These are phyloP conservation scores for Xestia sexstrigata DNA, from an alignment of 2,888 invertebrate species.

Conservation along the genomic window DNA sequence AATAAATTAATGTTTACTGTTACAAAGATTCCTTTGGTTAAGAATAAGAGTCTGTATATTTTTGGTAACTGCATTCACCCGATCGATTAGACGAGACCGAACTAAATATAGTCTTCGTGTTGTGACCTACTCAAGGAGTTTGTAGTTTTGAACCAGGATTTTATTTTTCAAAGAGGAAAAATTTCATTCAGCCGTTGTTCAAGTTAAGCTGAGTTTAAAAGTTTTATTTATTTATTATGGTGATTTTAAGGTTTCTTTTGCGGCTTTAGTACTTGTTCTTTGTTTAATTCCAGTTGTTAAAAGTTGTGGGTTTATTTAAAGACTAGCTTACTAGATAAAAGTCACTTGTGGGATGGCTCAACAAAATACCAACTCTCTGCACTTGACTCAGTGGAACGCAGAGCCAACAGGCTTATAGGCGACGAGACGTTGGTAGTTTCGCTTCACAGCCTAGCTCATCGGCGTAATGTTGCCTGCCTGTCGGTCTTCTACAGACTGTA, in stretches of 20 bases:
- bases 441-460: no score
- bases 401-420: no score
- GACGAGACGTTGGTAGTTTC: no score
- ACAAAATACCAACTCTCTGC: no score
- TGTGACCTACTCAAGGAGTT: slow-evolving; percentile 71
- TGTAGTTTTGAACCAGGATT: slow-evolving; percentile 16
- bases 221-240: neutral
- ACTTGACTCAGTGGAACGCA: no score
- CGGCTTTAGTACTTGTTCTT: neutral
- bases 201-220: slow-evolving; percentile 13
- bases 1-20: neutral
- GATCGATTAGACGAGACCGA: slow-evolving; percentile 74
- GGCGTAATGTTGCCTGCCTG: no score
- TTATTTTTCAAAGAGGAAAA: slow-evolving; percentile 45
- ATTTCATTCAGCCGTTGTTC: neutral
- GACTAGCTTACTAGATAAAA: no score
- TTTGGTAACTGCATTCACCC: slow-evolving; percentile 78
- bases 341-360: no score
- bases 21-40: neutral
- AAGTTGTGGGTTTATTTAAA: neutral
- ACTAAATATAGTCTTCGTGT: slow-evolving; percentile 72
- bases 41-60: slow-evolving; percentile 64
- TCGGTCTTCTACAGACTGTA: no score
- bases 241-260: slow-evolving; percentile 10
- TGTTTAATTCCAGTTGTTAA: neutral